Evolutionary conservation across 2,113 vertebrate genomes (phyloP), one percentile per base, ranked within the genome.

Genomic region (Alethe castanea): DNA sequence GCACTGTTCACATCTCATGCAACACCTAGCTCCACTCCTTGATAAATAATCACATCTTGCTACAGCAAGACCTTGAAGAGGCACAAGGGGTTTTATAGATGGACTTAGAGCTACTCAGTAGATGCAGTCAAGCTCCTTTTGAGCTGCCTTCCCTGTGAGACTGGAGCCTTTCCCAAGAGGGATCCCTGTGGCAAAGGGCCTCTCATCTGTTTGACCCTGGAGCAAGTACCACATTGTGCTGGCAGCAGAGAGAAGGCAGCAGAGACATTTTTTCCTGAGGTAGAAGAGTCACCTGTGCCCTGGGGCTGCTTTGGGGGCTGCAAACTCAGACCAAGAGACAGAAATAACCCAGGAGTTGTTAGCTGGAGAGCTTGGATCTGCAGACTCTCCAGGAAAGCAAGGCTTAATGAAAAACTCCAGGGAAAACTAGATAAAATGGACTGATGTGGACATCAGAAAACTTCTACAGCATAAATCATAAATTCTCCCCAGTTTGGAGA

Each of bases 71-170:
- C 57, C 64, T 94, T 71, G 44, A 79, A 80, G 47, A 74, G 57
- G 31, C 7, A 12, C 0, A 1, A 54, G 20, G 8, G 19, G 20
- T 9, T 79, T 62, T 45, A 26, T 1, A 53, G 87, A 35, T 6
- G 18, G 38, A 89, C 56, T 24, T 61, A 28, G 7, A 64, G 48
- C 61, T 38, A 4, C n/a, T 56, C n/a, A 26, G 52, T 19, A 56
- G 74, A 36, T 19, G 40, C 65, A 81, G 61, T 18, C 53, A 72
- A 64, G n/a, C 25, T 80, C 38, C 54, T 66, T 89, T 35, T 81
- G 85, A 93, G 57, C 65, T 81, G 65, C 47, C 28, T 79, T 20
- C 19, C 11, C 19, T 1, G 0, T 13, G 42, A 50, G 29, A 77
- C 67, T n/a, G 42, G 14, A 81, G 38, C 22, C 3, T 0, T 94